Base-by-base conservation (phyloP, 2,888 invertebrate genomes). In the Digitonthophagus gazella region DNA sequence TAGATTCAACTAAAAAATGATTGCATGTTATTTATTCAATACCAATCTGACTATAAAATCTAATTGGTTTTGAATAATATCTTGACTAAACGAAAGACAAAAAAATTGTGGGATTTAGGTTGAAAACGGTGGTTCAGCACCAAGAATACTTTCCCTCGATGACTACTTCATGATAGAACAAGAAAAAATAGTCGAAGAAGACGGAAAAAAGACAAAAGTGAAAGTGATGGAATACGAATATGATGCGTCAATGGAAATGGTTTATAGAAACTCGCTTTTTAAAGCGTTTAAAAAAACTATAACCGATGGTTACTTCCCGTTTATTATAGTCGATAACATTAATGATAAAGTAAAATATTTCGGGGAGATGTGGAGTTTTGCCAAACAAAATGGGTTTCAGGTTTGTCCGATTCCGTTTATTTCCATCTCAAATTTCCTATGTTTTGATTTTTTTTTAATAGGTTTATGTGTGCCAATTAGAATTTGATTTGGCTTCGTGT, bases 161-260 rank as follows among this genome's bases (percentile, higher is more conserved):
- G 97, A 98, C 83, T 98, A 98, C 83, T 98, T 97, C 79, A 92
- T 97, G 88, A 90, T 93, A 70, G 95, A 95, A 82, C 89, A 90
- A 70, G 95, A 94, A 82, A 87, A 89, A 74, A 90, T 90, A 76
- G 87, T 88, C 65, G 86, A 88, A 2, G 86, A 89, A 72, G 91
- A 91, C 71, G 93, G 93, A 11, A 92, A 92, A 81, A 88, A 86
- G 79, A 86, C 91, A 68, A 86, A 80, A 79, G 82, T 86, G 66
- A 90, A 90, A 85, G 90, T 91, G 71, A 88, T 94, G 84, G 90
- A 92, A 74, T 96, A 97, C 82, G 96, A 97, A 80, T 97, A 92
- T 82, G 97, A 98, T 77, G 88, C 89, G 57, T 88, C 86, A 19
- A 89, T 91, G 88, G 97, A 97, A 82, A 88, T 90, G 67, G 86